Base-by-base conservation (phyloP, 1,140 invertebrate genomes). In the Atta colombica region DNA sequence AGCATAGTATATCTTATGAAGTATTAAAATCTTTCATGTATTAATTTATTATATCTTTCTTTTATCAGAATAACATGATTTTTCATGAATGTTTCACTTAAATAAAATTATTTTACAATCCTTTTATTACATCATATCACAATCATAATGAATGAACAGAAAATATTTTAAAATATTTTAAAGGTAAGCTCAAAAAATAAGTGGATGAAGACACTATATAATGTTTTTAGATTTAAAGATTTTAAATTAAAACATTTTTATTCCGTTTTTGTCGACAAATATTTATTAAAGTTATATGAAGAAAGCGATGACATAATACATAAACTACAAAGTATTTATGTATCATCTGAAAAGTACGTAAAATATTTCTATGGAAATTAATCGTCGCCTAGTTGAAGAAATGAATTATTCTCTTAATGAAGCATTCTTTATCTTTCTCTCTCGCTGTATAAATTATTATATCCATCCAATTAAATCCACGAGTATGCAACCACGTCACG, bases 361-460 rank as follows among this genome's bases (percentile, higher is more conserved):
- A 49, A 55, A 58, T 81, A 55, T 60, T 71, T 25, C 28, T 49
- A n/a, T 21, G 31, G 39, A 74, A 82, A 61, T 74, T 49, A 14
- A 21, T 49, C 18, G 21, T 60, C 55, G 28, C 3, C 16, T 18
- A 55, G 21, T 1, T 58, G 14, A 72, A 71, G 18, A 45, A 35
- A 3, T 31, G 39, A 61, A 61, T 72, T 61, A 60, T 61, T 61
- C 35, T 18, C 2, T 61, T 35, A 51, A 51, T 51, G 8, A 45
- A 45, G 14, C 49, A 16, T 51, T 31, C 45, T 65, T 16, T 8
- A 45, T 45, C 63, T 66, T 18, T 8, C 7, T 35, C 18, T 65
- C 14, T 55, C 45, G 25, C 28, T 39, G 7, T 35, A 75, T 77
- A 82, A 72, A 85, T 63, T 85, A 6, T 10, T 12, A 25, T 0